Conservation (phyloP, 1,140 invertebrate genomes). For the Pectinophora gossypiella region DNA sequence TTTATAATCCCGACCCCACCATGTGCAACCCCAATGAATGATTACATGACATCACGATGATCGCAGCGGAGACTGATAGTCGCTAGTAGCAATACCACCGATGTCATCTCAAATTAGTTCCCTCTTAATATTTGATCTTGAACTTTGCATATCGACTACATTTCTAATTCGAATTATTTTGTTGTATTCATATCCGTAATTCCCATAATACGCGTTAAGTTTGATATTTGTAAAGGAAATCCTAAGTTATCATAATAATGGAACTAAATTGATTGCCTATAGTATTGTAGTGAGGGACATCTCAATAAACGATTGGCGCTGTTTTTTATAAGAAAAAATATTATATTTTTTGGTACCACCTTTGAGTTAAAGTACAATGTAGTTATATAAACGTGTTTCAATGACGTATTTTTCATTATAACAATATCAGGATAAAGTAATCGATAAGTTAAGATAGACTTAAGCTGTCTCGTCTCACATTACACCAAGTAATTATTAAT, state of each 20-base stretch:
- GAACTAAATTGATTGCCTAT: conserved; percentile 50
- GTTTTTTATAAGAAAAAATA: conserved; percentile 55
- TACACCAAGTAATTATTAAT: conserved; percentile 53
- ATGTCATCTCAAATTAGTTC: conserved; percentile 63
- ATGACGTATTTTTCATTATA: conserved; percentile 57
- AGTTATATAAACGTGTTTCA: conserved; percentile 65
- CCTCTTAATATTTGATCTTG: conserved; percentile 47
- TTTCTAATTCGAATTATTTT: conserved; percentile 70
- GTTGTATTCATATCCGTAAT: conserved; percentile 67
- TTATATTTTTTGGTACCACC: conserved; percentile 73
- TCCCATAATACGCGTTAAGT: conserved; percentile 55
- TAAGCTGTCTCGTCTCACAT: conserved; percentile 67
- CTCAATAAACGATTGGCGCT: conserved; percentile 63
- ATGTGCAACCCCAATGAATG: conserved; percentile 27
- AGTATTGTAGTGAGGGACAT: conserved; percentile 57
- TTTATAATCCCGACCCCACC: conserved; percentile 38
- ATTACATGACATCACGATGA: conserved; percentile 32
- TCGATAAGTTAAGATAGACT: conserved; percentile 59
- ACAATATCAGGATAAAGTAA: conserved; percentile 60
- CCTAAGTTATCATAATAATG: conserved; percentile 60
- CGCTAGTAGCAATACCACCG: conserved; percentile 60
- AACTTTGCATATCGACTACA: conserved; percentile 73
- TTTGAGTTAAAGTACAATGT: conserved; percentile 74
- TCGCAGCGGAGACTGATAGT: conserved; percentile 49
- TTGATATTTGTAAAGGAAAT: conserved; percentile 43